Base-by-base conservation (phyloP, 2,113 vertebrate species). In the Chelonoidis abingdonii region DNA sequence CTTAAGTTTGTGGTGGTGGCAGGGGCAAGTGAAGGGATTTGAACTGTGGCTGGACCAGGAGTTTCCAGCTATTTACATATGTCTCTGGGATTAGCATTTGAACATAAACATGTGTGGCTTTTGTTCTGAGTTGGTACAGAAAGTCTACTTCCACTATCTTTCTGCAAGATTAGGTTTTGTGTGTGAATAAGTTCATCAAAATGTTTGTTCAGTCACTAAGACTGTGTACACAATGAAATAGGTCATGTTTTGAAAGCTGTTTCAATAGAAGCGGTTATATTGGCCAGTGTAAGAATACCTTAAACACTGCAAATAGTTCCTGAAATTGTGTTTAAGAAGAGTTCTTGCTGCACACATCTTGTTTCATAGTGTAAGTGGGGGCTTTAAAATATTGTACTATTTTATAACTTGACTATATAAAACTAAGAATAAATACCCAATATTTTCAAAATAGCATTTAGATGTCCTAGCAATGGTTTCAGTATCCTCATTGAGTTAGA, bases 361-460 rank as follows among this genome's bases (percentile, higher is more conserved):
- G 21, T 79, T 85, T 29, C 2, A 1, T 75, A 9, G 0, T 0
- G 47, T 50, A 80, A 10, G 57, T 49, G 24, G 14, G 16, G 3
- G 91, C 90, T 69, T 90, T 87, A 84, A 44, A 8, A 0, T 65
- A 50, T 78, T 85, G 44, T 2, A 19, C 8, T 29, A 10, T 87
- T 84, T 87, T 92, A 10, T 79, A 31, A 14, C 14, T 84, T 44
- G 85, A 47, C 38, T 47, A 80, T 7, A 56, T 90, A 81, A 56
- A 38, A 14, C 47, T 79, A 83, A 59, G 82, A 85, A 75, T 38
- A 59, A 75, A 9, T 50, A 7, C 22, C 56, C 3, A 6, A 0
- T 80, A 4, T 85, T 93, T 93, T 93, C 87, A 94, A 62, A 65
- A 44, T 52, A 57, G 38, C 78, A 83, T 14, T 50, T 0, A 1